Evolutionary conservation across 1,140 invertebrate species (phyloP).

Genomic region (Drosophila seguyi): DNA sequence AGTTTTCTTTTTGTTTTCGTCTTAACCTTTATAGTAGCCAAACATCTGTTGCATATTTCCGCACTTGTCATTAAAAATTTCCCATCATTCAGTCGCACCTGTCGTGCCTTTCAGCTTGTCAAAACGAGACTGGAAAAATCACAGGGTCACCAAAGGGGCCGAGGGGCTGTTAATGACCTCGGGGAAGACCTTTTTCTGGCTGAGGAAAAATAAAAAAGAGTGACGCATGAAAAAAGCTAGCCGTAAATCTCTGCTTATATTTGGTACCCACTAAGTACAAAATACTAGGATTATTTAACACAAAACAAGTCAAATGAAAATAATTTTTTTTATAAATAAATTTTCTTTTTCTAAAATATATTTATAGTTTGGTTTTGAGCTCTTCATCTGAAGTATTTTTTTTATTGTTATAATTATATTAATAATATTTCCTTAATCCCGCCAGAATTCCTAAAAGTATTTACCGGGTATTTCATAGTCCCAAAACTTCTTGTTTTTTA

Average conservation of each 20-base stretch:
- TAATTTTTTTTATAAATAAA: no score
- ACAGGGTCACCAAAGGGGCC: constrained; percentile 17
- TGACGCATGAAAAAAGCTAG: constrained; percentile 15
- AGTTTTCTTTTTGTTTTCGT: not conserved
- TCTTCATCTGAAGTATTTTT: not conserved
- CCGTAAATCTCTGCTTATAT: not conserved
- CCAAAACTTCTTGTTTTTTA: not conserved
- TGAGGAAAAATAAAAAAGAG: constrained; percentile 11
- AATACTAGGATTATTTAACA: not conserved
- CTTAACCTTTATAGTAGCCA: constrained; percentile 11
- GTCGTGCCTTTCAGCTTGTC: constrained; percentile 42
- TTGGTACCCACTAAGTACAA: not conserved
- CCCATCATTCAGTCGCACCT: constrained; percentile 50
- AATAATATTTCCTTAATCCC: not conserved
- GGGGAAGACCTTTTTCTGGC: constrained; percentile 20
- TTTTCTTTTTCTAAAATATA: no score
- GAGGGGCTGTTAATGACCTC: constrained; percentile 44
- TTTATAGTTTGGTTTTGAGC: no score
- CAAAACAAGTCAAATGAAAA: not conserved
- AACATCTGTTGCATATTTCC: constrained; percentile 46
- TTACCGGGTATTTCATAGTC: constrained; percentile 9
- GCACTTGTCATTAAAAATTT: constrained; percentile 38
- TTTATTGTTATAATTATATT: not conserved
- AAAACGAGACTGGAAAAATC: constrained; percentile 55
- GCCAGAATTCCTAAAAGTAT: not conserved